A percentile compares a stretch with the other conserved stretches of the same genome.
phyloP scores from a whole-genome alignment of 1,140 invertebrate species.

The Physella acuta region DNA sequence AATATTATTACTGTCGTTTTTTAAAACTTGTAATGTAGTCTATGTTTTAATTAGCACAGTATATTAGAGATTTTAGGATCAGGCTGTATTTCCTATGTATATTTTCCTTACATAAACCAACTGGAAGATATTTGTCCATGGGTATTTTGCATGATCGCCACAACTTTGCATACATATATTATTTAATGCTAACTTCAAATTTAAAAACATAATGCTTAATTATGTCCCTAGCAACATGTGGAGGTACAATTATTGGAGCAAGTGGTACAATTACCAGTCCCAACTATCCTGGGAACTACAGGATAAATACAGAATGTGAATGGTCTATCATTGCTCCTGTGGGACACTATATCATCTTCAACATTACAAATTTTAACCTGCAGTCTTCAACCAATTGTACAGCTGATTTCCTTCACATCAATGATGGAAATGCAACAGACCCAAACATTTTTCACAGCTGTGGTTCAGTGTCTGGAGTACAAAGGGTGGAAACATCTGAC shows the following conservation, averaged over 20 bases:
- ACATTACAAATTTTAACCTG: constrained; percentile 49
- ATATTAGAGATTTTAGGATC: no score
- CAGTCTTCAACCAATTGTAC: constrained; percentile 46
- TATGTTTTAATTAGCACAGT: no score
- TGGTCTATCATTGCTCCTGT: constrained; percentile 69
- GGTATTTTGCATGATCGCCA: not conserved
- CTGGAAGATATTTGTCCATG: not conserved
- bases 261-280: constrained; percentile 69
- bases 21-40: no score
- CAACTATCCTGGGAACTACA: constrained; percentile 78
- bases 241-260: constrained; percentile 38
- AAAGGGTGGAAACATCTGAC: constrained; percentile 59
- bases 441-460: constrained; percentile 50
- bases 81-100: no score
- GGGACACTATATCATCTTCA: constrained; percentile 60
- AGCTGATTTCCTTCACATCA: constrained; percentile 58
- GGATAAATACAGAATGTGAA: constrained; percentile 68
- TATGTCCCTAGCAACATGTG: constrained; percentile 42
- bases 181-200: not conserved
- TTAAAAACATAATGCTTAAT: no score
- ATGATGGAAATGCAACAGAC: constrained; percentile 59
- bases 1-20: not conserved
- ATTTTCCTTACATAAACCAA: no score
- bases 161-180: not conserved
- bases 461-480: constrained; percentile 56